Conservation (phyloP, 2,797 vertebrate species). For the Lepus townsendii region DNA sequence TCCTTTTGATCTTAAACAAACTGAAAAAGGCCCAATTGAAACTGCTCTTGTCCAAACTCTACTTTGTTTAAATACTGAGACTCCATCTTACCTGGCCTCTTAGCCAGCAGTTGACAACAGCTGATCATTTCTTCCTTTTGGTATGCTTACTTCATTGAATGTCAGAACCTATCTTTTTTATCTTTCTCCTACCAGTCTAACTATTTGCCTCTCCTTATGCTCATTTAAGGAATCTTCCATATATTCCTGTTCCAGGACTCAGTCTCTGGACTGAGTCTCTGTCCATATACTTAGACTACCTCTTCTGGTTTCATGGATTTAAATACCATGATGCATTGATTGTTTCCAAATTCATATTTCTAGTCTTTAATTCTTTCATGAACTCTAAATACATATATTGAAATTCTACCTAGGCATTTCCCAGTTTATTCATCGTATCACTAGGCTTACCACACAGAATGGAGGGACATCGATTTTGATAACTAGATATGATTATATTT, state of each 20-base stretch:
- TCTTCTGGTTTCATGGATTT: slow-evolving; percentile 25
- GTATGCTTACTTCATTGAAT: neutral
- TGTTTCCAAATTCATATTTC: neutral
- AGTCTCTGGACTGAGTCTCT: neutral
- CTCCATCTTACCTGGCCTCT: neutral
- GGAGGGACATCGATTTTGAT: neutral
- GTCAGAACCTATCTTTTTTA: neutral
- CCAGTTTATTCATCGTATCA: neutral
- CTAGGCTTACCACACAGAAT: neutral
- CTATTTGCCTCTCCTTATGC: neutral
- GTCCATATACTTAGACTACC: neutral
- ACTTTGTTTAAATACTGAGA: neutral
- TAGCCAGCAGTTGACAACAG: neutral
- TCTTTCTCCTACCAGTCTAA: neutral
- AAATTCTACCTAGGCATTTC: neutral
- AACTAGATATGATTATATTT: neutral
- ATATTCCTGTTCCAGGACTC: neutral
- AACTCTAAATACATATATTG: neutral
- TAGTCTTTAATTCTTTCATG: neutral
- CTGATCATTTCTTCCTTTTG: neutral
- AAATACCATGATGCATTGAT: neutral
- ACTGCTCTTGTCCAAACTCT: neutral
- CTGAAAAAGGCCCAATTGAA: neutral
- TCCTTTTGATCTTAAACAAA: slow-evolving; percentile 39
- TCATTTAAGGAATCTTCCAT: neutral